Evolutionary conservation across 2,797 vertebrate species (phyloP), one percentile per base, ranked within the genome.

Genomic region (Sebastes matsubarae): DNA sequence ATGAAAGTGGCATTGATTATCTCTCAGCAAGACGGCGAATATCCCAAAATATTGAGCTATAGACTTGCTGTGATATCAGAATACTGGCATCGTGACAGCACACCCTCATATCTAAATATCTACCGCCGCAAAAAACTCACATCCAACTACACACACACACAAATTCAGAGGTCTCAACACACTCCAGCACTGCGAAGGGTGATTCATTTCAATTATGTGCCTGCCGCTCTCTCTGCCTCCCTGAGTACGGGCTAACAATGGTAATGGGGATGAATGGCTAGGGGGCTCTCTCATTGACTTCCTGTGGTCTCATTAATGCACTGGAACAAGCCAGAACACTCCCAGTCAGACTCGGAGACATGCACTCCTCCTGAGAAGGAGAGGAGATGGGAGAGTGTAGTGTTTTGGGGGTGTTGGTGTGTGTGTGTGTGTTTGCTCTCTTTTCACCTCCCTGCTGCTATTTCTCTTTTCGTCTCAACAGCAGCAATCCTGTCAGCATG

Each of bases 221-320:
- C 86, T 70, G 84, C 79, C n/a, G 22, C 69, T 84, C 79, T 63
- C 75, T 79, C 75, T 83, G 20, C 68, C 81, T 83, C 82, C 73
- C 81, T 22, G 84, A 86, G 78, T 71, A 57, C 66, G 0, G 72
- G 22, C 90, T 76, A 89, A 90, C 88, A 81, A 80, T 77, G 78
- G 65, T 92, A 92, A 93, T 92, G 87, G 84, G 86, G 83, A 93
- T 87, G 88, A 91, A 93, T 91, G 81, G 81, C 78, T 76, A 57
- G 54, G 68, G 76, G 80, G 67, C 72, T 75, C 69, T 72, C 81
- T 90, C 89, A 89, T 87, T 88, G 91, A 94, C 87, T 91, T 88
- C 86, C 87, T 86, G 82, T 71, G 76, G 79, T 89, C 89, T 92
- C 89, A 84, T 91, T 92, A 93, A 83, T 81, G 80, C 77, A 59